Evolutionary conservation across 37 sponge, comb jelly and placozoan species (phyloP).

Genomic region (Beroe ovata): DNA sequence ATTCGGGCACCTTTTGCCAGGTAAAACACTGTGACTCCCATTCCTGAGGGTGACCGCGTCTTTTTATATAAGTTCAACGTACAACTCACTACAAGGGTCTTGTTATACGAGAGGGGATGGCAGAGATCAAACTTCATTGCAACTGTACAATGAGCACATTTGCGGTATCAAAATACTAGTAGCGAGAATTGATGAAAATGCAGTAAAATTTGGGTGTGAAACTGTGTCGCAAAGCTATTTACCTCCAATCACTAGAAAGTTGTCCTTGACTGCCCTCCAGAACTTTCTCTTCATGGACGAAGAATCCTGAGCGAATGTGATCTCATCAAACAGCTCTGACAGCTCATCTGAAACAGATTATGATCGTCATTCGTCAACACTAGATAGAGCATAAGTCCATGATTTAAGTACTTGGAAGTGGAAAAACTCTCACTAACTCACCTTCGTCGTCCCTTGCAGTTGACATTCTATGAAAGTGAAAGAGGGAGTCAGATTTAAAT

Average conservation of each 20-base stretch:
- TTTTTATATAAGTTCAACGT: neutral
- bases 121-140: neutral
- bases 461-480: too few species aligned
- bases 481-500: too few species aligned
- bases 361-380: too few species aligned
- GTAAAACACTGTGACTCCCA: constrained; percentile 5
- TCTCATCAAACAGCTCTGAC: constrained; percentile 49
- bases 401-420: too few species aligned
- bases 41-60: neutral
- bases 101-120: too few species aligned
- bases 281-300: neutral
- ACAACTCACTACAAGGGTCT: neutral
- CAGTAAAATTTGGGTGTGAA: too few species aligned
- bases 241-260: neutral
- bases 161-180: too few species aligned
- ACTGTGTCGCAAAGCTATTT: neutral
- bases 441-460: too few species aligned
- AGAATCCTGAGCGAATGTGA: constrained; percentile 39
- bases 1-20: neutral
- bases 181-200: too few species aligned
- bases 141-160: too few species aligned
- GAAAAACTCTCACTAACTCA: too few species aligned
- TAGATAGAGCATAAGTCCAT: too few species aligned
- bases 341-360: constrained; percentile 28
- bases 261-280: neutral